A percentile compares a stretch with the other conserved stretches of the same genome.
Evolutionary conservation across 2,797 vertebrate genomes (phyloP).

Genomic region (Sebastes itinus): DNA sequence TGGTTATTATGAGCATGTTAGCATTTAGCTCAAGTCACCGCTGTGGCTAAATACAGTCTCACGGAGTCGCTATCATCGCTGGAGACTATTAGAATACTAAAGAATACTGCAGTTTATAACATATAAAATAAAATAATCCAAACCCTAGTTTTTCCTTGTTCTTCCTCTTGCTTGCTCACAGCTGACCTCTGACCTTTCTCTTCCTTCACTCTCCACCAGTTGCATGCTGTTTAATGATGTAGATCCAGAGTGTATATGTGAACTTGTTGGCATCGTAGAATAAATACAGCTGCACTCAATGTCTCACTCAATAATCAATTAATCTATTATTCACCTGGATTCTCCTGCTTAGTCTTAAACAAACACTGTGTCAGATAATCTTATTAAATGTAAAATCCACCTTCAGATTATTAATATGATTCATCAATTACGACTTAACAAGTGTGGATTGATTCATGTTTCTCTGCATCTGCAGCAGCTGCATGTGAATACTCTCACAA

Average conservation of each 20-base stretch:
- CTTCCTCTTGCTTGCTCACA: background rate
- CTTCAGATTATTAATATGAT: background rate
- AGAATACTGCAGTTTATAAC: no score
- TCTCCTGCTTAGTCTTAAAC: background rate
- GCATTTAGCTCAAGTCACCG: no score
- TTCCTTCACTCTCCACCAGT: background rate
- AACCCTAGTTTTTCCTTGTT: background rate
- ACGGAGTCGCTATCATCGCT: no score
- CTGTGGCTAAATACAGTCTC: no score
- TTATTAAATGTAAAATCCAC: background rate
- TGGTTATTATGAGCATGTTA: no score
- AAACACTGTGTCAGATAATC: background rate
- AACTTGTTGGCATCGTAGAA: background rate
- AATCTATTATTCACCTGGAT: background rate
- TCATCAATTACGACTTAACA: background rate
- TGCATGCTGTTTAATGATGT: background rate
- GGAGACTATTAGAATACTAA: no score
- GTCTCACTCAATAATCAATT: background rate
- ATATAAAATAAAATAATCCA: no score
- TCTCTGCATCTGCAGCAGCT: background rate
- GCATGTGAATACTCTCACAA: background rate
- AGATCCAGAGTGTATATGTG: background rate
- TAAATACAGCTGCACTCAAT: conserved; percentile 4
- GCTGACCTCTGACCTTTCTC: background rate
- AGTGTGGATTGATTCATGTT: background rate